These are phyloP conservation scores for Eupelmus urozonus DNA, from an alignment of 2,888 invertebrate species.

Conservation along the genomic window DNA sequence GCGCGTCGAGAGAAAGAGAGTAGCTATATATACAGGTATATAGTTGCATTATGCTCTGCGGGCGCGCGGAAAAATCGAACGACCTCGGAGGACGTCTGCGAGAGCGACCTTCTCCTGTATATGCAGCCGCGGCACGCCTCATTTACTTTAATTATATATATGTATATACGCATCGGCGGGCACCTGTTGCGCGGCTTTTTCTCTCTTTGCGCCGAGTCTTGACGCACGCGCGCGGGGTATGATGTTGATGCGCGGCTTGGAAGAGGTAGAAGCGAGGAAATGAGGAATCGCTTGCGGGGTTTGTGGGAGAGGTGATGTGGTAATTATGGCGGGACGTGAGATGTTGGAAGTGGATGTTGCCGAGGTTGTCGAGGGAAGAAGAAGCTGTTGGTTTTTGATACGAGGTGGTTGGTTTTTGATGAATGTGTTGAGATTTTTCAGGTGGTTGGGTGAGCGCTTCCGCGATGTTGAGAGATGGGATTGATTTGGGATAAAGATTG, in stretches of 20 bases:
- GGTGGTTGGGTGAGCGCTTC: too few relatives aligned
- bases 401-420: too few relatives aligned
- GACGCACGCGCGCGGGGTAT: not conserved
- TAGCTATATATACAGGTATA: not conserved
- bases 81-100: constrained; percentile 60
- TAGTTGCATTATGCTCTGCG: not conserved
- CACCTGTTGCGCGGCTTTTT: constrained; percentile 10
- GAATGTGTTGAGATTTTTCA: too few relatives aligned
- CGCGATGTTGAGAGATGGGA: too few relatives aligned
- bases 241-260: not conserved
- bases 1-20: not conserved
- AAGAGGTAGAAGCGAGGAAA: too few relatives aligned
- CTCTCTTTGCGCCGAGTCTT: not conserved
- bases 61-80: constrained; percentile 56
- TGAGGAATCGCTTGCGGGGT: too few relatives aligned
- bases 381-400: too few relatives aligned
- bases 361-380: not conserved
- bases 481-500: too few relatives aligned
- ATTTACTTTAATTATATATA: constrained; percentile 34
- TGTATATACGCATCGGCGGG: not conserved
- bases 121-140: not conserved
- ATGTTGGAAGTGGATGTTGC: too few relatives aligned
- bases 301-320: too few relatives aligned
- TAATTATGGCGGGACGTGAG: too few relatives aligned
- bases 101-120: constrained; percentile 60